Evolutionary conservation across 1,140 invertebrate genomes (phyloP).

Genomic region (Drosophila truncata): DNA sequence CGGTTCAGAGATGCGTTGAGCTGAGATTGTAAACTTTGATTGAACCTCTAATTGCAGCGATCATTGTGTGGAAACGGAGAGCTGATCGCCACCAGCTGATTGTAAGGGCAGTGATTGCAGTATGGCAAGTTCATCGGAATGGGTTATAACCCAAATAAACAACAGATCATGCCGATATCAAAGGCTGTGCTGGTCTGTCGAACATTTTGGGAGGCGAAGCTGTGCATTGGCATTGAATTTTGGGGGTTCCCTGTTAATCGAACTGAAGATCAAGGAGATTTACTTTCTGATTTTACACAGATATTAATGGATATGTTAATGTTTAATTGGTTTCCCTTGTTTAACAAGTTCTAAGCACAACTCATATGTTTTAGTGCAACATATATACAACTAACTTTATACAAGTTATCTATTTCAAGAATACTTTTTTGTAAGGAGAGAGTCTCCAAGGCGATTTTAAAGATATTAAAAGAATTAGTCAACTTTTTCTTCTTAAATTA

Average conservation of each 20-base stretch:
- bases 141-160: slow-evolving; percentile 31
- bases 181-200: slow-evolving; percentile 23
- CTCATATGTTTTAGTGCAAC: not conserved
- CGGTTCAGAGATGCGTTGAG: slow-evolving; percentile 25
- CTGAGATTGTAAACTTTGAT: slow-evolving; percentile 32
- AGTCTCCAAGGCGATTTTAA: no score
- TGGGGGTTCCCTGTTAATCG: slow-evolving; percentile 17
- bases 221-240: slow-evolving; percentile 30
- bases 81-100: slow-evolving; percentile 36
- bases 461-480: not conserved
- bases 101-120: slow-evolving; percentile 61
- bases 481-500: not conserved
- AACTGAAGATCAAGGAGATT: slow-evolving; percentile 16
- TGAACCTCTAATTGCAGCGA: slow-evolving; percentile 64
- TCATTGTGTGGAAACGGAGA: slow-evolving; percentile 42
- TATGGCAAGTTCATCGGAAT: slow-evolving; percentile 38
- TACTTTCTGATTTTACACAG: slow-evolving; percentile 14
- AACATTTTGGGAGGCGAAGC: slow-evolving; percentile 16
- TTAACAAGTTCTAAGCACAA: not conserved
- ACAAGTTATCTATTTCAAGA: no score
- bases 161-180: slow-evolving; percentile 29
- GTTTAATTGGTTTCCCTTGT: not conserved
- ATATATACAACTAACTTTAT: no score
- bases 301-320: not conserved
- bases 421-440: no score